A percentile compares a stretch with the other conserved stretches of the same genome.
Conservation (phyloP, 64 coral and sea anemone species). For the Trachythela sp. region DNA sequence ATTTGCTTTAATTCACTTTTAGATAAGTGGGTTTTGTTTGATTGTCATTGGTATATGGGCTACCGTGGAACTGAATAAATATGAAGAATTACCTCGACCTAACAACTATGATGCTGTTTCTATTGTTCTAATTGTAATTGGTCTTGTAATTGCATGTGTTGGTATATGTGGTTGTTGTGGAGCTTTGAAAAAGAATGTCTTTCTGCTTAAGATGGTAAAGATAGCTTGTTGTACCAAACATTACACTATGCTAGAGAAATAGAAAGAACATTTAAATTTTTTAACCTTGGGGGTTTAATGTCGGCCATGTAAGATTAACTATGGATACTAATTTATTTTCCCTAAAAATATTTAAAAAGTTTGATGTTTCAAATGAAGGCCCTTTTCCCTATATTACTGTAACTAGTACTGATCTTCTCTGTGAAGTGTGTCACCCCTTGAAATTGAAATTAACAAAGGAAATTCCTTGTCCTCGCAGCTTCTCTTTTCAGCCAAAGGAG, state of each 20-base stretch:
- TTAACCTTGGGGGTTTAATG: no score
- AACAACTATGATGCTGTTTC: conserved; percentile 72
- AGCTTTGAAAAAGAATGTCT: conserved; percentile 72
- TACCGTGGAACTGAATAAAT: conserved; percentile 56
- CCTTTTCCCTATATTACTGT: no score
- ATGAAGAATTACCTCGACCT: conserved; percentile 69
- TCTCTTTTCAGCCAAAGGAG: no score
- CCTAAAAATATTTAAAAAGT: no score
- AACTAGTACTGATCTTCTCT: no score
- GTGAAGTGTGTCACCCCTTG: no score
- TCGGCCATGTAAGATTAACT: no score
- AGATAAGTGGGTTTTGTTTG: conserved; percentile 76
- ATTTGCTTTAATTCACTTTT: neutral
- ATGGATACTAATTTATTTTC: no score
- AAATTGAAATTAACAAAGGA: no score
- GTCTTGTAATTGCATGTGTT: conserved; percentile 65
- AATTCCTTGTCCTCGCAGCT: no score
- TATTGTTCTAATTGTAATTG: conserved; percentile 77
- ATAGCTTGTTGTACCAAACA: neutral
- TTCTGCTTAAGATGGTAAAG: conserved; percentile 82
- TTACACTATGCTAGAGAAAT: neutral
- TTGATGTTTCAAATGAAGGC: no score
- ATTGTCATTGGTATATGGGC: conserved; percentile 93
- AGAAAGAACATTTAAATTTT: neutral
- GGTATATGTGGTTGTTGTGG: conserved; percentile 96